These are phyloP conservation scores for Candidula unifasciata DNA, from an alignment of 2,888 invertebrate species.

Conservation along the genomic window DNA sequence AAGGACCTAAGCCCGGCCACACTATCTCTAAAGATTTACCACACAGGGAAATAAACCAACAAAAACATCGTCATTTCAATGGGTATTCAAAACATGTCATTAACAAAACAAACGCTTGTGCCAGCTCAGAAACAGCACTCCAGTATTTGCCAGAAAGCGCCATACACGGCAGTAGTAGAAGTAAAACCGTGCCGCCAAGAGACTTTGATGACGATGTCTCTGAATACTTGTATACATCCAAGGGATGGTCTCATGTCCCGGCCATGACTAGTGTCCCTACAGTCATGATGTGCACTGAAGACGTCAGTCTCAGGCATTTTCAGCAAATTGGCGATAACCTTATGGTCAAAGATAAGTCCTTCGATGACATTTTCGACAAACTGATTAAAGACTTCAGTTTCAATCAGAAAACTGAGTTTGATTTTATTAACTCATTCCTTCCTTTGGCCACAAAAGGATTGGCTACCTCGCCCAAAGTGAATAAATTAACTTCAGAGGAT, in stretches of 20 bases:
- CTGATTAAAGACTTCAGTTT: conserved; percentile 3
- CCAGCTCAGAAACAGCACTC: background rate
- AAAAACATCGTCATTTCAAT: background rate
- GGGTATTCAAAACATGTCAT: background rate
- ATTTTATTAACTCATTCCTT: background rate
- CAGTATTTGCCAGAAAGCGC: background rate
- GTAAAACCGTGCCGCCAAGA: conserved; percentile 18
- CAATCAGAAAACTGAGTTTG: background rate
- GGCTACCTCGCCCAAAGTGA: too few relatives aligned
- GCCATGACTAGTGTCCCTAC: background rate
- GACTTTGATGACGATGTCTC: conserved; percentile 43
- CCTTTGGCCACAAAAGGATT: background rate
- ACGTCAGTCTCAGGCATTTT: background rate
- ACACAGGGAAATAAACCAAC: background rate
- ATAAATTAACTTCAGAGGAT: background rate
- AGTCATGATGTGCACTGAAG: conserved; percentile 25
- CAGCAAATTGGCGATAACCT: background rate
- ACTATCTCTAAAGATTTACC: background rate
- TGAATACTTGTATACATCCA: conserved; percentile 41
- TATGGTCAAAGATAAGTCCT: background rate
- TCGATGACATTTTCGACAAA: background rate
- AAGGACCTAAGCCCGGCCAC: background rate
- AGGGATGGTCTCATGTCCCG: conserved; percentile 37
- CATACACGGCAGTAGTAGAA: too few relatives aligned
- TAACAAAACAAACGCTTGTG: background rate